Evolutionary conservation across 2,113 vertebrate genomes (phyloP).

Genomic region (Sylvilagus bachmani): DNA sequence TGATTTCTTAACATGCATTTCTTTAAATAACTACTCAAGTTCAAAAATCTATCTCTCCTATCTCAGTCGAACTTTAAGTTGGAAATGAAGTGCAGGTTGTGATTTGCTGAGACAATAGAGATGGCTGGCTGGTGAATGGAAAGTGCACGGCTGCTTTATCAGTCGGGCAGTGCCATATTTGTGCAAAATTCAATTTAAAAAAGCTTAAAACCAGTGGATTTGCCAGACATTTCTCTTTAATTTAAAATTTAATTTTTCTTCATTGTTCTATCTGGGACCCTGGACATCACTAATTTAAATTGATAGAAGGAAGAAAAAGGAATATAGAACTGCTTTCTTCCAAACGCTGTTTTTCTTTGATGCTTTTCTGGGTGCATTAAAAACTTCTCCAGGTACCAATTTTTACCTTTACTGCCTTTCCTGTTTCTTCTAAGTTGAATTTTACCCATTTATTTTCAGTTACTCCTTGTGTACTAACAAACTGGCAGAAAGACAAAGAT

Average conservation of each 20-base stretch:
- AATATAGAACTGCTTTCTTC: neutral
- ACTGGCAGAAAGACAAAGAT: constrained; percentile 16
- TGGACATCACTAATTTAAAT: neutral
- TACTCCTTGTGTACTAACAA: constrained; percentile 50
- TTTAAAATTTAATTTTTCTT: constrained; percentile 40
- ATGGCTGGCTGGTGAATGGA: neutral
- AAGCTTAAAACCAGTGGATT: neutral
- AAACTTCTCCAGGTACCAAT: neutral
- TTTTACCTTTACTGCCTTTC: constrained; percentile 39
- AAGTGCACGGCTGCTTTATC: neutral
- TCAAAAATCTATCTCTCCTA: neutral
- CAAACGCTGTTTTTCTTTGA: constrained; percentile 21
- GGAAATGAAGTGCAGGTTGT: neutral
- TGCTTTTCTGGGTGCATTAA: neutral
- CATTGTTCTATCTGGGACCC: neutral
- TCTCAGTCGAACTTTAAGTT: neutral
- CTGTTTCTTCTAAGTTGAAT: neutral
- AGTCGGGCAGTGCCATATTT: neutral
- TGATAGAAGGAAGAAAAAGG: neutral
- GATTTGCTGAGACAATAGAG: neutral
- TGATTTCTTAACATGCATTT: neutral
- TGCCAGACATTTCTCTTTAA: constrained; percentile 9
- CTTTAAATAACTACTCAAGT: neutral
- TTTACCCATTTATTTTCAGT: constrained; percentile 48
- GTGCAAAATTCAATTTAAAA: neutral